These are phyloP conservation scores for Drosophila ambigua DNA, from an alignment of 1,140 invertebrate genomes.

Conservation along the genomic window DNA sequence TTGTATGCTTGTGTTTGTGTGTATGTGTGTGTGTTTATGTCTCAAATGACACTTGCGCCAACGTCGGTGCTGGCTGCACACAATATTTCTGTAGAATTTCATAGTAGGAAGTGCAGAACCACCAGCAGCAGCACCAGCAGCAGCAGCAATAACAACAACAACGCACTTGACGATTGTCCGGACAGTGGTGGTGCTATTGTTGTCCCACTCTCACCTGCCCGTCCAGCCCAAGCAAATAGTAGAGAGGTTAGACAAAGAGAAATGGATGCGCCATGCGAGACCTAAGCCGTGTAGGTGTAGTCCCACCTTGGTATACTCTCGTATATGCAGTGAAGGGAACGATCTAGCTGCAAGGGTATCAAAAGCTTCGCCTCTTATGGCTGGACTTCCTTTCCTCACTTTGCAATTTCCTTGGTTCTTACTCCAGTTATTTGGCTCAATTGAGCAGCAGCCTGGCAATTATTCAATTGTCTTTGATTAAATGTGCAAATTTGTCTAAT, in stretches of 20 bases:
- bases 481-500: constrained; percentile 81
- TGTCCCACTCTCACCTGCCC: constrained; percentile 48
- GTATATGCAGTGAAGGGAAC: no score
- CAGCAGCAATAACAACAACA: constrained; percentile 35
- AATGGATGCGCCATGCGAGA: neutral
- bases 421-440: constrained; percentile 50
- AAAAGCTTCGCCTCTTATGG: no score
- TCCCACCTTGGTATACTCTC: neutral
- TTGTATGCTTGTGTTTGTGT: neutral
- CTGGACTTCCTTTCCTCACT: neutral
- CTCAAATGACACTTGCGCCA: constrained; percentile 76
- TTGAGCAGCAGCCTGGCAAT: constrained; percentile 37
- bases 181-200: constrained; percentile 18
- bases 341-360: no score
- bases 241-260: constrained; percentile 8
- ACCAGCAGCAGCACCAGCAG: constrained; percentile 38
- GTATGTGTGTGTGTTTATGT: constrained; percentile 45
- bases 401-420: constrained; percentile 11
- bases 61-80: constrained; percentile 44
- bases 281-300: constrained; percentile 5
- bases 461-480: constrained; percentile 77
- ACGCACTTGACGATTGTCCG: constrained; percentile 66
- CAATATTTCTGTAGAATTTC: constrained; percentile 72
- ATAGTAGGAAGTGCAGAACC: constrained; percentile 73
- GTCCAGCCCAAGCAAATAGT: constrained; percentile 5